phyloP scores from a whole-genome alignment of 2,888 invertebrate species.

The Diarsia dahlii region DNA sequence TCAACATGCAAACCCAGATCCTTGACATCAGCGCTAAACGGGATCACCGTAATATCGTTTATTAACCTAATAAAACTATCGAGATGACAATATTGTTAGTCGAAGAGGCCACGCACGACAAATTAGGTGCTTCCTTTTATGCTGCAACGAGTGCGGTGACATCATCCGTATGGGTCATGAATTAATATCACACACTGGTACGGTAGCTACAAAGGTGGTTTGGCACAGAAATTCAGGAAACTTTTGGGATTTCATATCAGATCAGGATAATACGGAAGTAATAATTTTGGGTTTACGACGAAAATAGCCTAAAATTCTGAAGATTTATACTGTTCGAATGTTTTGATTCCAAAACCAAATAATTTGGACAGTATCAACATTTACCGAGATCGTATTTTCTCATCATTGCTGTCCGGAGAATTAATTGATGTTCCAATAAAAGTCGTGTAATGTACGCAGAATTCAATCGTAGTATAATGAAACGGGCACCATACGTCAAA shows the following conservation, averaged over 20 bases:
- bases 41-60: no score
- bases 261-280: slow-evolving; percentile 4
- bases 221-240: slow-evolving; percentile 16
- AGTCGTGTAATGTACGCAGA: slow-evolving; percentile 21
- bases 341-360: slow-evolving; percentile 39
- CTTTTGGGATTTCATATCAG: neutral
- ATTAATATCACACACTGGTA: slow-evolving; percentile 63
- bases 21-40: no score
- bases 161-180: slow-evolving; percentile 66
- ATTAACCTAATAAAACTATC: slow-evolving; percentile 40
- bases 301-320: slow-evolving; percentile 2
- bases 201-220: slow-evolving; percentile 35
- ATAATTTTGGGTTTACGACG: slow-evolving; percentile 2
- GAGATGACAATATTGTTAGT: slow-evolving; percentile 58
- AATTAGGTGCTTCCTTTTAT: slow-evolving; percentile 74
- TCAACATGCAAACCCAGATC: no score
- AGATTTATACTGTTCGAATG: slow-evolving; percentile 22
- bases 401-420: slow-evolving; percentile 26
- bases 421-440: slow-evolving; percentile 53
- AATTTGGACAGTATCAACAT: slow-evolving; percentile 29
- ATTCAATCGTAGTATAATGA: slow-evolving; percentile 22
- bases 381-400: slow-evolving; percentile 40
- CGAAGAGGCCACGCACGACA: slow-evolving; percentile 70
- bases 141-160: slow-evolving; percentile 65
- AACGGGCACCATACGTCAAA: slow-evolving; percentile 30